Conservation (phyloP, 2,797 vertebrate species). For the Anguilla anguilla region DNA sequence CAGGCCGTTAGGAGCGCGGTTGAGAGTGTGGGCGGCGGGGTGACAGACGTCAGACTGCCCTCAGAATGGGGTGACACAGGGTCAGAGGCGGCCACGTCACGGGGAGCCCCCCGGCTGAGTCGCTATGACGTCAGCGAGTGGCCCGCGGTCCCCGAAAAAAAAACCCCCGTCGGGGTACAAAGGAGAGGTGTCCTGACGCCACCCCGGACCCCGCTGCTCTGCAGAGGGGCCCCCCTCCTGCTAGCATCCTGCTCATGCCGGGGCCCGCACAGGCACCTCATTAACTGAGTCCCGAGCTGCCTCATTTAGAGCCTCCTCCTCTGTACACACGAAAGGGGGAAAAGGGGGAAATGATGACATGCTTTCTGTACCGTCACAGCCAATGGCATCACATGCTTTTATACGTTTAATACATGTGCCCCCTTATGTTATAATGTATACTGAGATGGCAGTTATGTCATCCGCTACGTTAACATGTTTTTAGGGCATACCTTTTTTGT, state of each 20-base stretch:
- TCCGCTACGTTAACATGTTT: neutral
- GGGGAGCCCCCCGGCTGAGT: neutral
- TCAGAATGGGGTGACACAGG: neutral
- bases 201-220: neutral
- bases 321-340: neutral
- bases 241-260: neutral
- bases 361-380: neutral
- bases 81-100: neutral
- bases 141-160: neutral
- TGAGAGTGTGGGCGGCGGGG: neutral
- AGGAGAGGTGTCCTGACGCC: neutral
- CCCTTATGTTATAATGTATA: neutral
- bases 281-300: neutral
- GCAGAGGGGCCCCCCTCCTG: neutral
- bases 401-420: neutral
- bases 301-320: neutral
- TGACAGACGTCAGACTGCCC: neutral
- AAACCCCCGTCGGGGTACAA: neutral
- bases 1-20: neutral
- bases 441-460: neutral
- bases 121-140: neutral
- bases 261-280: neutral
- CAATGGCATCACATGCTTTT: neutral
- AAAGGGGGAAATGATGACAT: neutral
- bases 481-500: neutral